Conservation (phyloP, 2,888 invertebrate species). For the Latheticus oryzae region DNA sequence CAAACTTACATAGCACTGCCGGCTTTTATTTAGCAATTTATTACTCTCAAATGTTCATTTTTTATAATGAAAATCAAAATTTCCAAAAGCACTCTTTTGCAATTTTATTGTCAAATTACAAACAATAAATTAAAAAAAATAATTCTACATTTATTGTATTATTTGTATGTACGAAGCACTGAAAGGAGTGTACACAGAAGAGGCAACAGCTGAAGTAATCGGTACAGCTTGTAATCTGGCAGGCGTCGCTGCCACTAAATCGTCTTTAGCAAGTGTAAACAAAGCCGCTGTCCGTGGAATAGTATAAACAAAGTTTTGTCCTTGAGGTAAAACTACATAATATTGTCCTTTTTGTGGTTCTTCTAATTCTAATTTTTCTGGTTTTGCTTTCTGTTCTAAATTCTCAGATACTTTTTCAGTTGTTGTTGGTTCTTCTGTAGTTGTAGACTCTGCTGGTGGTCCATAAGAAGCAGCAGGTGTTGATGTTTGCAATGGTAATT, state of each 20-base stretch:
- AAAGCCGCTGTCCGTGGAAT: conserved; percentile 48
- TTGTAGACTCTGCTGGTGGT: conserved; percentile 54
- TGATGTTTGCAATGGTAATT: conserved; percentile 59
- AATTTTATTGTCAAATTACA: too few species aligned
- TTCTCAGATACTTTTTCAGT: conserved; percentile 42
- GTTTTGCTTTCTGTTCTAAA: conserved; percentile 37
- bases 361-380: conserved; percentile 37
- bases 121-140: conserved; percentile 12
- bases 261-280: conserved; percentile 40
- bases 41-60: too few species aligned
- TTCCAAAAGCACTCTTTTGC: conserved; percentile 3
- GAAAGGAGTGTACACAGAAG: conserved; percentile 54
- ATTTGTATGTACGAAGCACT: conserved; percentile 55
- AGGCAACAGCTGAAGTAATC: conserved; percentile 21
- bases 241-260: conserved; percentile 40
- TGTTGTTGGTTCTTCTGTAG: conserved; percentile 53
- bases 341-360: conserved; percentile 40
- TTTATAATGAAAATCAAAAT: too few species aligned
- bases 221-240: conserved; percentile 45
- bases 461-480: conserved; percentile 52
- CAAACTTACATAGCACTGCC: conserved; percentile 13
- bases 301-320: conserved; percentile 55
- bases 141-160: conserved; percentile 48
- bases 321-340: conserved; percentile 56
- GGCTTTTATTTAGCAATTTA: too few species aligned